Evolutionary conservation across 2,797 vertebrate genomes (phyloP).

Genomic region (Rhynchotus rufescens): DNA sequence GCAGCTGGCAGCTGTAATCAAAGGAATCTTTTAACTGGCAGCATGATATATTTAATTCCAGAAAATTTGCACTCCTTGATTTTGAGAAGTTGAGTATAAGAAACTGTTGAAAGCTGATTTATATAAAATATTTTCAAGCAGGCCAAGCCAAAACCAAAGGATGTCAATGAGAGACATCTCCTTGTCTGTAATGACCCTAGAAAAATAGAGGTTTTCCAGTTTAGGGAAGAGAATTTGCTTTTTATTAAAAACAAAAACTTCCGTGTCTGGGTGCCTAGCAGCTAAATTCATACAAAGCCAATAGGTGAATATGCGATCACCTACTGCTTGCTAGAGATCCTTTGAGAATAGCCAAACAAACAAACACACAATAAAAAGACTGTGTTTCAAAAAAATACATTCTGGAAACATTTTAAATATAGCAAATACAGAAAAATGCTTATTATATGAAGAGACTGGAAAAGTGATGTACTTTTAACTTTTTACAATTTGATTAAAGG

Average conservation of each 20-base stretch:
- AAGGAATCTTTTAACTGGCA: constrained; percentile 21
- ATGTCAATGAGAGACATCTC: constrained; percentile 1
- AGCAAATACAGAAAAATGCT: not conserved
- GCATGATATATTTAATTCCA: not conserved
- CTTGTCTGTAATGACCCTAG: constrained; percentile 18
- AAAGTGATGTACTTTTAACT: not conserved
- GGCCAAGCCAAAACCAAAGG: constrained; percentile 2
- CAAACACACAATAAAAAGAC: not conserved
- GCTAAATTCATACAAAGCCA: constrained; percentile 1
- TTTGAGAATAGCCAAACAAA: not conserved
- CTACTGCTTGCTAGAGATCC: not conserved
- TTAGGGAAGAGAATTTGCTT: not conserved
- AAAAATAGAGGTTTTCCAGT: constrained; percentile 17
- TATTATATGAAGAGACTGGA: not conserved
- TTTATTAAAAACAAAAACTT: constrained; percentile 29
- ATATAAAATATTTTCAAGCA: constrained; percentile 32
- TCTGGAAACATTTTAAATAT: not conserved
- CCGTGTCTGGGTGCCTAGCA: not conserved
- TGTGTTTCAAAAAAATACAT: not conserved
- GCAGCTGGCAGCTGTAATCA: constrained; percentile 3
- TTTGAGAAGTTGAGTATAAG: not conserved
- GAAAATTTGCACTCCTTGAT: constrained; percentile 8
- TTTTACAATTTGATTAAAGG: not conserved
- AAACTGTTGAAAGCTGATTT: constrained; percentile 38
- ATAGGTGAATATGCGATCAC: not conserved